Conservation (phyloP, 2,113 vertebrate genomes). For the Cariama cristata region DNA sequence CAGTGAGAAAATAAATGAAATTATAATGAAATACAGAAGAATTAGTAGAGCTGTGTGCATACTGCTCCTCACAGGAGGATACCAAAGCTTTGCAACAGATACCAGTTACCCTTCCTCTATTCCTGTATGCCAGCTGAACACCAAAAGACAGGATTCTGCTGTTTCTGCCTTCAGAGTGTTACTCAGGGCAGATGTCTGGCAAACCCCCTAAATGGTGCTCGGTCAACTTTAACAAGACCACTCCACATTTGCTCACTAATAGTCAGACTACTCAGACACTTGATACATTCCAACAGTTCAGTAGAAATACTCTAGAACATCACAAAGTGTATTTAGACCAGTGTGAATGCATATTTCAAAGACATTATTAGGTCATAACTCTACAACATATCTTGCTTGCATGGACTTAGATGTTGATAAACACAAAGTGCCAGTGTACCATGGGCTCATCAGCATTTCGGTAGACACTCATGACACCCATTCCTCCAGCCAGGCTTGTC, state of each 20-base stretch:
- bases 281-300: background rate
- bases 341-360: background rate
- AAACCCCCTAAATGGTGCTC: background rate
- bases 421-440: background rate
- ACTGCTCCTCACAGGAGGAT: background rate
- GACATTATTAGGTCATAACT: background rate
- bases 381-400: background rate
- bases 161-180: background rate
- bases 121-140: background rate
- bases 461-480: background rate
- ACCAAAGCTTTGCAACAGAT: background rate
- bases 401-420: background rate
- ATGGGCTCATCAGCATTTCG: background rate
- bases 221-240: background rate
- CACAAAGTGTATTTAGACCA: background rate
- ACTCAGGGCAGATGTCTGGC: background rate
- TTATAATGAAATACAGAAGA: background rate
- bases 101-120: background rate
- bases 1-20: background rate
- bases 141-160: background rate
- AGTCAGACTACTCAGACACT: background rate
- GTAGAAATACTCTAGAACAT: background rate
- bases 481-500: background rate
- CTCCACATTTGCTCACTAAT: background rate
- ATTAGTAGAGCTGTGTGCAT: background rate